A percentile compares a stretch with the other conserved stretches of the same genome.
These are phyloP conservation scores for Erythrocercus mccallii DNA, from an alignment of 2,113 vertebrate genomes.

Conservation along the genomic window DNA sequence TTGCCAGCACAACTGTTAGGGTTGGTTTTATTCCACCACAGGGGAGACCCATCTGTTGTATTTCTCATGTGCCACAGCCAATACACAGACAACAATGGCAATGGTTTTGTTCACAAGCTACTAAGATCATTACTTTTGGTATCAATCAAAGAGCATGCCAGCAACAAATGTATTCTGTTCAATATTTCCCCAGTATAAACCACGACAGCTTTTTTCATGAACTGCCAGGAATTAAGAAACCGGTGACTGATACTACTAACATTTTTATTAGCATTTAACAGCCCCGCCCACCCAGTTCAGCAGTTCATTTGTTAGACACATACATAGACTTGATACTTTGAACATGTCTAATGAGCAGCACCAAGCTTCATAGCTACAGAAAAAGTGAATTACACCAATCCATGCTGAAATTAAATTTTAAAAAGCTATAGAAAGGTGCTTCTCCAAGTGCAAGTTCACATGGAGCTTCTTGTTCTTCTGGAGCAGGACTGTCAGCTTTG, in stretches of 20 bases:
- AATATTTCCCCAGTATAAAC: neutral
- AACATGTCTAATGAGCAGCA: neutral
- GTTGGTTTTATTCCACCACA: neutral
- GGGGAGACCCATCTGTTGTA: neutral
- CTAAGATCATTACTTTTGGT: neutral
- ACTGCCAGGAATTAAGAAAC: neutral
- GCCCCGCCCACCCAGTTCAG: neutral
- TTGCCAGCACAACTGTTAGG: neutral
- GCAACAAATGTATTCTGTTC: neutral
- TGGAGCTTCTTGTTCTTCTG: neutral
- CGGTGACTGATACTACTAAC: neutral
- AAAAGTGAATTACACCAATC: neutral
- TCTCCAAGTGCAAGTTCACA: neutral
- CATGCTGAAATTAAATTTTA: neutral
- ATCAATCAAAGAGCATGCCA: neutral
- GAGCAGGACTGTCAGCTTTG: neutral
- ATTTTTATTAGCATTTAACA: neutral
- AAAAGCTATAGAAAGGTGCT: neutral
- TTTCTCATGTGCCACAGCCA: neutral
- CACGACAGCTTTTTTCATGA: neutral
- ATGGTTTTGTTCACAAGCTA: neutral
- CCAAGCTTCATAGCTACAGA: neutral
- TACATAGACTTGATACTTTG: neutral
- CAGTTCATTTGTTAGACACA: too few species aligned
- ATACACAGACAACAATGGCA: neutral